These are phyloP conservation scores for Limnodromus scolopaceus DNA, from an alignment of 2,797 vertebrate species.

Conservation along the genomic window DNA sequence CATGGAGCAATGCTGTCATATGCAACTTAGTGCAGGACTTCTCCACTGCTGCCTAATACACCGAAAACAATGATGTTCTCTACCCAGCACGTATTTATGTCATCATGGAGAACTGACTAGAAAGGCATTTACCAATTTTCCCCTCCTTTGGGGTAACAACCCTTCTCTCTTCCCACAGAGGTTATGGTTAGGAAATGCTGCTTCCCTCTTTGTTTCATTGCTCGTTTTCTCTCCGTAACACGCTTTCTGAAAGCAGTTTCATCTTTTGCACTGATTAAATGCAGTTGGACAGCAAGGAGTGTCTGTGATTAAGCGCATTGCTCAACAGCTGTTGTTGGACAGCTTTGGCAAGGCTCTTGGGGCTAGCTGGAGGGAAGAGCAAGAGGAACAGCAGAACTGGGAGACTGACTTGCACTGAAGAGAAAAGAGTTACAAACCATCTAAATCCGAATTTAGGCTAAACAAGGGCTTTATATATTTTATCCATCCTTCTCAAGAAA, in stretches of 20 bases:
- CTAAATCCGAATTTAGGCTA: conserved; percentile 43
- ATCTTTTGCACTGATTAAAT: conserved; percentile 27
- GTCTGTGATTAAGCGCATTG: not conserved
- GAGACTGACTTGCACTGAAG: not conserved
- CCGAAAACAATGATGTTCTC: rapidly evolving
- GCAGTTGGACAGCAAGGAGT: conserved; percentile 47
- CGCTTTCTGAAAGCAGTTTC: not conserved
- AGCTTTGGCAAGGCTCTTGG: conserved; percentile 37
- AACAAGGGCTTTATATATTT: conserved; percentile 35
- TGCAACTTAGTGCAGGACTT: not conserved
- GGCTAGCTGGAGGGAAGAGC: not conserved
- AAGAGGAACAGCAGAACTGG: not conserved
- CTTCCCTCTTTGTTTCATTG: not conserved
- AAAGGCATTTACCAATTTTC: not conserved
- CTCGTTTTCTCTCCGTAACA: not conserved
- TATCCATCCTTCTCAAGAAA: conserved; percentile 33
- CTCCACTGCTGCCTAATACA: not conserved
- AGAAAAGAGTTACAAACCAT: conserved; percentile 15
- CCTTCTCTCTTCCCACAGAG: not conserved
- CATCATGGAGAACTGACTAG: not conserved
- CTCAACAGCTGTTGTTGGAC: conserved; percentile 56
- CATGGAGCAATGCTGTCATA: not conserved
- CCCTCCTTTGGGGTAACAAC: not conserved
- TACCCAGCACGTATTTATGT: rapidly evolving
- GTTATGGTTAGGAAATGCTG: not conserved